phyloP scores from a whole-genome alignment of 1,140 invertebrate species.

The Campodea augens region DNA sequence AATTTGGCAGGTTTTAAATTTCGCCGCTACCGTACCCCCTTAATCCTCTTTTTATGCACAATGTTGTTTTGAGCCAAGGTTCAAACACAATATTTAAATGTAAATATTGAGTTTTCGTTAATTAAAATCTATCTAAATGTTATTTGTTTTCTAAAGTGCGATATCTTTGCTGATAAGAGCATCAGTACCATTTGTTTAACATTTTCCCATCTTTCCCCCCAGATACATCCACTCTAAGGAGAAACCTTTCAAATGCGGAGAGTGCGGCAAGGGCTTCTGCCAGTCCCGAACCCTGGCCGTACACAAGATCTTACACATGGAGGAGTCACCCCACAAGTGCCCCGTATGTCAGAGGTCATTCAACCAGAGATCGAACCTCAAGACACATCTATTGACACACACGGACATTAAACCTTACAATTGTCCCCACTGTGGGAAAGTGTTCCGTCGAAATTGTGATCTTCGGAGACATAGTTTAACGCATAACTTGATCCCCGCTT shows the following conservation, averaged over 20 bases:
- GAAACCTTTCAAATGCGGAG: slow-evolving; percentile 40
- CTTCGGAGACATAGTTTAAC: slow-evolving; percentile 21
- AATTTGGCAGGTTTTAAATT: no score
- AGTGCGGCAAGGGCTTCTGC: slow-evolving; percentile 45
- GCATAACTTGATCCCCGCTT: slow-evolving; percentile 28
- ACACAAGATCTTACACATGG: slow-evolving; percentile 31
- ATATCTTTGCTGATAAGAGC: no score
- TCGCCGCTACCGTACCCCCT: no score
- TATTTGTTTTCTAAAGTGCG: no score
- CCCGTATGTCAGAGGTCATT: slow-evolving; percentile 26
- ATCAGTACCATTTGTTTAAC: no score
- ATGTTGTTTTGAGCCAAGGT: no score
- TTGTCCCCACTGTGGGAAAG: slow-evolving; percentile 24
- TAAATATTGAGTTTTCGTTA: no score
- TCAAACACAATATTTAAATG: no score
- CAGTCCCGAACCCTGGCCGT: slow-evolving; percentile 41
- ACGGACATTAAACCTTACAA: slow-evolving; percentile 35
- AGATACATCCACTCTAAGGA: slow-evolving; percentile 46
- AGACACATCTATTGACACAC: slow-evolving; percentile 35
- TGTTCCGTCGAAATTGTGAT: slow-evolving; percentile 17
- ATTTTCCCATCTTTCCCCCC: slow-evolving; percentile 18
- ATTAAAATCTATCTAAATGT: no score
- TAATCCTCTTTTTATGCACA: no score
- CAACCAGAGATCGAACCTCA: slow-evolving; percentile 31
- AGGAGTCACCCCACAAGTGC: slow-evolving; percentile 30